Base-by-base conservation (phyloP, 2,797 vertebrate species). In the Semotilus atromaculatus region DNA sequence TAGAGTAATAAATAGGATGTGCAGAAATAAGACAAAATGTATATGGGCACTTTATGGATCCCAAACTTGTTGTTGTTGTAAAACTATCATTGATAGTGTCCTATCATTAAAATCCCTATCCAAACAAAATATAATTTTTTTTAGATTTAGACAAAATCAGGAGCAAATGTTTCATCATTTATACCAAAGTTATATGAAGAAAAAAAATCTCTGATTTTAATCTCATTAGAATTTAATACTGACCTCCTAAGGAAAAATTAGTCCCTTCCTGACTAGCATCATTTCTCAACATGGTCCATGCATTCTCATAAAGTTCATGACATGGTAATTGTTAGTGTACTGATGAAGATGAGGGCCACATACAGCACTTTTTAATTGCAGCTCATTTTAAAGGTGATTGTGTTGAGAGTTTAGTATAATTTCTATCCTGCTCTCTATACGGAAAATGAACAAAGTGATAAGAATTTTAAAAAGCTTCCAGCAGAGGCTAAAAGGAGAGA, bases 281-380 rank as follows among this genome's bases (percentile, higher is more conserved):
- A 31, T 19, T 21, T 80, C 14, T 70, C 29, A 67, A 80, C 43
- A 67, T 13, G 1, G 45, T 36, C 23, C 34, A 26, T 70, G 29
- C 31, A 51, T 66, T 10, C 23, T 81, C 16, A 16, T 66, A 55
- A 68, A 11, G 31, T 55, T 80, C 64, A 70, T 40, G 79, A 58
- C 79, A 68, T 26, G n/a, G 34, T 81, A 70, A 81, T 70, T 81
- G 66, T 55, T 19, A 70, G 34, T 62, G 55, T 40, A 26, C 21
- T 26, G 8, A 53, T 70, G 66, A n/a, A 38, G 21, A 55, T 38
- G 67, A 62, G n/a, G 55, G n/a, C 55, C 75, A 77, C 75, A 77
- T 77, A 77, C 75, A 77, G 75, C 55, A 77, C 75, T 62, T 77
- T 60, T 81, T 81, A 55, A 81, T 60, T 81, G 51, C 38, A 34